A percentile compares a stretch with the other conserved stretches of the same genome.
Evolutionary conservation across 2,797 vertebrate genomes (phyloP).

Genomic region (Acanthurus lineatus): DNA sequence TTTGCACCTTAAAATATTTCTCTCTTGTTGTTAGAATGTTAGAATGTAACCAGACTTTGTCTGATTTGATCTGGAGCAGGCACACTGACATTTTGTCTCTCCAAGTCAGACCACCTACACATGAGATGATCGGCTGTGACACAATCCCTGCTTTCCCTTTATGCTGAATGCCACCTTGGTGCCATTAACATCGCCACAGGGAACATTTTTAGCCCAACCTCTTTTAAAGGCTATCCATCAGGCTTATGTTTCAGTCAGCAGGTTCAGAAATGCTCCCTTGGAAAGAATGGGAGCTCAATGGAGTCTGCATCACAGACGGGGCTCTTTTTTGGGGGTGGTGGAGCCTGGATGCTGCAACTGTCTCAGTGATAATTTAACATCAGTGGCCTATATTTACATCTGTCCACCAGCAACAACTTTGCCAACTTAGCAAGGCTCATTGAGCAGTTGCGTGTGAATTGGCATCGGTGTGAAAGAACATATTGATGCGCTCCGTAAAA

Average conservation of each 20-base stretch:
- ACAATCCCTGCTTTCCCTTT: neutral
- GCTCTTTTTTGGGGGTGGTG: slow-evolving; percentile 45
- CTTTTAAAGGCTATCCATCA: slow-evolving; percentile 28
- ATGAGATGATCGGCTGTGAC: neutral
- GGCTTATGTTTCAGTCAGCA: slow-evolving; percentile 56
- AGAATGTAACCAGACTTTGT: neutral
- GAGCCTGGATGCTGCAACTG: slow-evolving; percentile 17
- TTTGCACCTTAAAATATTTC: neutral
- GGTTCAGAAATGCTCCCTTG: slow-evolving; percentile 54
- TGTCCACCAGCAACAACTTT: slow-evolving; percentile 42
- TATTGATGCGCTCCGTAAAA: slow-evolving; percentile 50
- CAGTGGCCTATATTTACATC: slow-evolving; percentile 66
- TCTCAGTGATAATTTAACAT: slow-evolving; percentile 44
- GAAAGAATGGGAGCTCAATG: slow-evolving; percentile 54
- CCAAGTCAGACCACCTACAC: too few relatives aligned
- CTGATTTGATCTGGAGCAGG: neutral
- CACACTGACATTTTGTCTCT: neutral
- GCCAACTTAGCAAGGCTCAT: slow-evolving; percentile 28
- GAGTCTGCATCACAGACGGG: slow-evolving; percentile 30
- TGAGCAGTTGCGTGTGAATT: slow-evolving; percentile 39
- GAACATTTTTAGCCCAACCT: slow-evolving; percentile 40
- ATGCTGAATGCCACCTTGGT: slow-evolving; percentile 13
- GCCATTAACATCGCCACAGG: neutral
- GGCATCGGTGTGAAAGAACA: slow-evolving; percentile 53
- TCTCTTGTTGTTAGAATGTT: neutral